These are phyloP conservation scores for Prinia subflava DNA, from an alignment of 2,113 vertebrate genomes.

Conservation along the genomic window DNA sequence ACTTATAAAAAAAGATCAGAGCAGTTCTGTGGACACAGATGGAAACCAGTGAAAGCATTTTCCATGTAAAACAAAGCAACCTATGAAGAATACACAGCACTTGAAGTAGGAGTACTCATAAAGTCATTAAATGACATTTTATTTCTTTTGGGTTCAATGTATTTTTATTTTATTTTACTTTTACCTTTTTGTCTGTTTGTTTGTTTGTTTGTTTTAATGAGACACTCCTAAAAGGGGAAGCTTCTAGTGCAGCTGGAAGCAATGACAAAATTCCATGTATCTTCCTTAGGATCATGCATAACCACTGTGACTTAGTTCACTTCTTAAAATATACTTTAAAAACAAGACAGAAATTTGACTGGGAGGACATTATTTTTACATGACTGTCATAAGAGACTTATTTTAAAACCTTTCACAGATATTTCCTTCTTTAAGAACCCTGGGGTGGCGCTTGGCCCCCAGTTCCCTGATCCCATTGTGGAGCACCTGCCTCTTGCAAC, in stretches of 20 bases:
- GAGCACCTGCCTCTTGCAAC: not conserved
- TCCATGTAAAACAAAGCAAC: not conserved
- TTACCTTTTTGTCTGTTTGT: not conserved
- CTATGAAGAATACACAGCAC: not conserved
- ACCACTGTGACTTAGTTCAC: not conserved
- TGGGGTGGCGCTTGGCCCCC: not conserved
- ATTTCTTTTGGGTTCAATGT: not conserved
- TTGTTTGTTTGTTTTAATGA: not conserved
- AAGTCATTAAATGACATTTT: not conserved
- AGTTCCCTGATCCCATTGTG: accelerated
- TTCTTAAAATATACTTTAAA: not conserved
- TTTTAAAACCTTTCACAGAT: not conserved
- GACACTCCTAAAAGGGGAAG: not conserved
- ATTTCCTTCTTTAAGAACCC: not conserved
- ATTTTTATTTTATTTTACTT: not conserved
- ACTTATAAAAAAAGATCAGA: not conserved
- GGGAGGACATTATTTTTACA: not conserved
- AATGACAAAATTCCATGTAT: not conserved
- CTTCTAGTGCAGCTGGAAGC: not conserved
- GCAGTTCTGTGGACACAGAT: not conserved
- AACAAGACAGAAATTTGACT: not conserved
- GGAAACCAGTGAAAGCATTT: not conserved
- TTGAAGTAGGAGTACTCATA: not conserved
- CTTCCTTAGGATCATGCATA: not conserved
- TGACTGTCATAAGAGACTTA: not conserved